Percentiles rank a stretch among this genome's conserved stretches.
Conservation (phyloP, 2,113 vertebrate species). For the Strigops habroptila region DNA sequence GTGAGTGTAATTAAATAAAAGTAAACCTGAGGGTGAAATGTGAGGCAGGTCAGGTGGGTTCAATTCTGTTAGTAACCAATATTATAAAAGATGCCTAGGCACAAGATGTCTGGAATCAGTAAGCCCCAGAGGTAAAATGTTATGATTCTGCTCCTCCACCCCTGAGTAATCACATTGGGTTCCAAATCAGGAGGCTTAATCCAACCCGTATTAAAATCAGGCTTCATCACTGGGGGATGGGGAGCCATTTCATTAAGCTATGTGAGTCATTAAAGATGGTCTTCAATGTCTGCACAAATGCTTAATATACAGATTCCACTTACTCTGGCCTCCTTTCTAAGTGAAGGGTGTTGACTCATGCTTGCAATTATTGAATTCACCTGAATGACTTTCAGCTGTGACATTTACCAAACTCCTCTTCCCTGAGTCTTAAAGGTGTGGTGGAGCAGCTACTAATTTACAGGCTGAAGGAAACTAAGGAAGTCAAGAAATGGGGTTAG, state of each 20-base stretch:
- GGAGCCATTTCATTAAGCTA: background rate
- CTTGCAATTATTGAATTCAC: background rate
- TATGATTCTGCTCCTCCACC: background rate
- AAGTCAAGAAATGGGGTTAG: background rate
- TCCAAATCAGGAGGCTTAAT: background rate
- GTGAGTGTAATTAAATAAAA: background rate
- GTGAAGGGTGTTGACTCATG: background rate
- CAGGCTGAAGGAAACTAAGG: background rate
- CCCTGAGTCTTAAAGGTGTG: background rate
- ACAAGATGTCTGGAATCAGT: background rate
- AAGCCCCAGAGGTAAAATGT: background rate
- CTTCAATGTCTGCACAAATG: background rate
- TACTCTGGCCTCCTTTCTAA: background rate
- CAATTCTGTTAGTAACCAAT: background rate
- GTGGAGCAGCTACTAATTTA: background rate
- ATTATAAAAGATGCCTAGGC: background rate
- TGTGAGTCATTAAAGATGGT: background rate
- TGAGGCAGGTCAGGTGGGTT: background rate
- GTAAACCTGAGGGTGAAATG: background rate
- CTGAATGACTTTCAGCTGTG: background rate
- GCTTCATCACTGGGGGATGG: background rate
- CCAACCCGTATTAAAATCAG: background rate
- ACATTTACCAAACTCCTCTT: background rate
- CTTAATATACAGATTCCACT: background rate
- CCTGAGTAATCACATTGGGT: background rate